A percentile compares a stretch with the other conserved stretches of the same genome.
Evolutionary conservation across 2,797 vertebrate species (phyloP).

Genomic region (Pelodytes ibericus): DNA sequence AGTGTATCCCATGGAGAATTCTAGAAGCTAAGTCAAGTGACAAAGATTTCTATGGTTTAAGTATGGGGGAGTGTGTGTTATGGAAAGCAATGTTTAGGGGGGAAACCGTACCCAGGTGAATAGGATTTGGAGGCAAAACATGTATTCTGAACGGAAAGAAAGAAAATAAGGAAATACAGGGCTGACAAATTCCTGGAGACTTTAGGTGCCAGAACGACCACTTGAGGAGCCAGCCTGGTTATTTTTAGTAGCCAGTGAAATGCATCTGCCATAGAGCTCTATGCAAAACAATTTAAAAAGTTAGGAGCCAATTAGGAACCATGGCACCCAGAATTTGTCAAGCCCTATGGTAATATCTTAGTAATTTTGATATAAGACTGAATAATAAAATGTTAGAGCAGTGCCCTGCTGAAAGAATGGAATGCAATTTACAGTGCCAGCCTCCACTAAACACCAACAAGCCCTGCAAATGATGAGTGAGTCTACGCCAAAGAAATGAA

Average conservation of each 20-base stretch:
- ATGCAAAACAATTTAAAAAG: too few relatives aligned
- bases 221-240: too few relatives aligned
- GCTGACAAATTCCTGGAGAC: too few relatives aligned
- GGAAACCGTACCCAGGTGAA: background rate
- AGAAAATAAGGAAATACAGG: background rate
- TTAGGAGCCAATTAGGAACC: too few relatives aligned
- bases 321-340: too few relatives aligned
- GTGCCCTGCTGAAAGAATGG: background rate
- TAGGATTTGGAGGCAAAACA: background rate
- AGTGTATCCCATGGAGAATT: background rate
- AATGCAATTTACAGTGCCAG: background rate
- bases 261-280: too few relatives aligned
- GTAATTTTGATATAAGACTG: background rate
- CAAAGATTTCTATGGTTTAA: background rate
- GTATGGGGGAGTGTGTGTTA: background rate
- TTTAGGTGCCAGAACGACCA: too few relatives aligned
- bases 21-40: background rate
- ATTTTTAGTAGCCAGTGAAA: too few relatives aligned
- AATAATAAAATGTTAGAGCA: background rate
- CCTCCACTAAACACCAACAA: background rate
- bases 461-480: conserved; percentile 1
- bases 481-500: background rate
- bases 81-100: background rate
- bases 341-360: too few relatives aligned
- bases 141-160: background rate